Percentiles rank a stretch among this genome's conserved stretches.
Evolutionary conservation across 2,888 invertebrate genomes (phyloP).

Genomic region (Criorhina ranunculi): DNA sequence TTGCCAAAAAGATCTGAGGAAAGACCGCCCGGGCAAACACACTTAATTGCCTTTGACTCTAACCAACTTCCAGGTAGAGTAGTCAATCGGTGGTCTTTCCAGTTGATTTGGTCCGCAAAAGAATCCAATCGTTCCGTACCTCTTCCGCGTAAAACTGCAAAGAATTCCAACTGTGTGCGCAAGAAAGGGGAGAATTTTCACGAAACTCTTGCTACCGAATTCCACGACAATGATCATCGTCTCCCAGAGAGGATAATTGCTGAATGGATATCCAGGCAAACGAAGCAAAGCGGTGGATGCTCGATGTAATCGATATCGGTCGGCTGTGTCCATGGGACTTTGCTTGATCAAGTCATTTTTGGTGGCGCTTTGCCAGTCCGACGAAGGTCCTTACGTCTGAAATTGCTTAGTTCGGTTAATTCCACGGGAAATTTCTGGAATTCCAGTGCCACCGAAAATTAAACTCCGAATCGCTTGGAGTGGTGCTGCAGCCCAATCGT

Average conservation of each 20-base stretch:
- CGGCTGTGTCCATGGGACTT: constrained; percentile 27
- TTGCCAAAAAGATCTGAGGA: constrained; percentile 70
- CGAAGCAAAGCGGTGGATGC: constrained; percentile 29
- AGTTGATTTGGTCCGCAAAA: constrained; percentile 38
- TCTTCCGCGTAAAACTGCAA: constrained; percentile 64
- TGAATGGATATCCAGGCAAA: constrained; percentile 47
- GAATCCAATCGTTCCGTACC: constrained; percentile 56
- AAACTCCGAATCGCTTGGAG: constrained; percentile 54
- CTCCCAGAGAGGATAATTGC: constrained; percentile 68
- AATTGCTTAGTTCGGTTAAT: constrained; percentile 69
- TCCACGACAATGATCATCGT: constrained; percentile 71
- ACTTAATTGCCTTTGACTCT: constrained; percentile 63
- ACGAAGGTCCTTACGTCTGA: constrained; percentile 68
- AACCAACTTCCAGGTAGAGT: constrained; percentile 57
- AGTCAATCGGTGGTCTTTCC: constrained; percentile 64
- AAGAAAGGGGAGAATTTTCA: constrained; percentile 68
- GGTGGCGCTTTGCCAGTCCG: constrained; percentile 71
- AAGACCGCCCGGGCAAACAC: constrained; percentile 52
- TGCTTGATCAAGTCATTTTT: constrained; percentile 76
- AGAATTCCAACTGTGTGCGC: constrained; percentile 68
- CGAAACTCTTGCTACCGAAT: constrained; percentile 73
- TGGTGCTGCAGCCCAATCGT: constrained; percentile 47
- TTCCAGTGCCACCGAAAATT: constrained; percentile 72
- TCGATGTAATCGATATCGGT: constrained; percentile 61
- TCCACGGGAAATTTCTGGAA: constrained; percentile 59